Evolutionary conservation across 2,888 invertebrate species (phyloP).

Genomic region (Abrostola tripartita): DNA sequence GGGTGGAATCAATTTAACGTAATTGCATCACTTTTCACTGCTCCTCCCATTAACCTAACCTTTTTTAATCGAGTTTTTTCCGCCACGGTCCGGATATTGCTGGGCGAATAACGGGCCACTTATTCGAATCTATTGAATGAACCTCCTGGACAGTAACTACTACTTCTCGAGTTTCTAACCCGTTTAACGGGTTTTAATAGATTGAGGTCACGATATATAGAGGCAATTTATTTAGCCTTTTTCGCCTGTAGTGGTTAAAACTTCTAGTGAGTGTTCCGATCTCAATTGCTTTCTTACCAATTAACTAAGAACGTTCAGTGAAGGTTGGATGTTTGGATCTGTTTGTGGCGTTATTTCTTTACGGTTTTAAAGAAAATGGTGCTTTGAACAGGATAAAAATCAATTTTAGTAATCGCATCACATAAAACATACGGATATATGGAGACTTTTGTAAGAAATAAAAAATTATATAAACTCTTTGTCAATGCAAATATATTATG

Average conservation of each 20-base stretch:
- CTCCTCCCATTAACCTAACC: conserved; percentile 79
- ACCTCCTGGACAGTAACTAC: conserved; percentile 77
- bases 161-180: conserved; percentile 78
- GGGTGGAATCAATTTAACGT: conserved; percentile 75
- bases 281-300: conserved; percentile 45
- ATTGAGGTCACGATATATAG: conserved; percentile 72
- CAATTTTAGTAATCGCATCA: not conserved
- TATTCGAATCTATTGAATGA: conserved; percentile 81
- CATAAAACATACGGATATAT: too few species aligned
- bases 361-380: not conserved
- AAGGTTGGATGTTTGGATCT: conserved; percentile 11
- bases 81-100: conserved; percentile 80
- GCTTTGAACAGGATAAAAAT: not conserved
- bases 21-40: conserved; percentile 84
- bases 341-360: too few species aligned
- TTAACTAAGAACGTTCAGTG: conserved; percentile 28
- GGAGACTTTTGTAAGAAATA: too few species aligned
- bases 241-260: conserved; percentile 35
- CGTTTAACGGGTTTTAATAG: conserved; percentile 80
- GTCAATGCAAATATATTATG: too few species aligned
- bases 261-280: conserved; percentile 29
- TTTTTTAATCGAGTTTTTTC: conserved; percentile 82
- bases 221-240: conserved; percentile 66
- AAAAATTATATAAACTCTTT: too few species aligned
- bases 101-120: conserved; percentile 80